Evolutionary conservation across 2,113 vertebrate genomes (phyloP).

Genomic region (Ctenomys sociabilis): DNA sequence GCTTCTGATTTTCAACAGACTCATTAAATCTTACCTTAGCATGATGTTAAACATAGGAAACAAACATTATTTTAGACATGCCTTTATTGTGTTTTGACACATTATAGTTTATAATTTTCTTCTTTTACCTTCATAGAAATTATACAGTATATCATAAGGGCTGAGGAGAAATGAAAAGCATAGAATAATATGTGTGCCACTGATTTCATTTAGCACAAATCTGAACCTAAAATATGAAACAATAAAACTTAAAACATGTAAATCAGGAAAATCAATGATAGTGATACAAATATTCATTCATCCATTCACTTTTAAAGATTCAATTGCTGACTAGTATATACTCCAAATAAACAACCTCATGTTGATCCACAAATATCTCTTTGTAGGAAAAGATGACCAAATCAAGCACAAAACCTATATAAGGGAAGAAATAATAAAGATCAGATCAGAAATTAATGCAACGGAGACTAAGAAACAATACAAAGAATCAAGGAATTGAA

Average conservation of each 20-base stretch:
- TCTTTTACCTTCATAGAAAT: conserved; percentile 4
- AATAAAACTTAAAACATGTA: not conserved
- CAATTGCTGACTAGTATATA: not conserved
- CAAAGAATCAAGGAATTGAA: not conserved
- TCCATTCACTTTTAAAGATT: not conserved
- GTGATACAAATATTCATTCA: not conserved
- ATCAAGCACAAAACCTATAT: not conserved
- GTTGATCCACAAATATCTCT: not conserved
- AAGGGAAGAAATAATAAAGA: not conserved
- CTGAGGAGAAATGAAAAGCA: not conserved
- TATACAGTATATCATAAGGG: not conserved
- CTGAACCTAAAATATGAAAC: not conserved
- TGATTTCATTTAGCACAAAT: not conserved
- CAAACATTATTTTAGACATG: not conserved
- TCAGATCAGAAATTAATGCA: not conserved
- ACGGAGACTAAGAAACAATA: not conserved
- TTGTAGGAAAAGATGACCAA: not conserved
- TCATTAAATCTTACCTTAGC: not conserved
- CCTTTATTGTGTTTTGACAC: not conserved
- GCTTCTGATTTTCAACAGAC: not conserved
- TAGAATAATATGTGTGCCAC: not conserved
- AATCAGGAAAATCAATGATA: not conserved
- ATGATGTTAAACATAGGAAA: not conserved
- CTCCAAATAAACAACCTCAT: not conserved
- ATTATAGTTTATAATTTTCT: not conserved